These are phyloP conservation scores for Pseudomugil gertrudae DNA, from an alignment of 2,797 vertebrate species.

Conservation along the genomic window DNA sequence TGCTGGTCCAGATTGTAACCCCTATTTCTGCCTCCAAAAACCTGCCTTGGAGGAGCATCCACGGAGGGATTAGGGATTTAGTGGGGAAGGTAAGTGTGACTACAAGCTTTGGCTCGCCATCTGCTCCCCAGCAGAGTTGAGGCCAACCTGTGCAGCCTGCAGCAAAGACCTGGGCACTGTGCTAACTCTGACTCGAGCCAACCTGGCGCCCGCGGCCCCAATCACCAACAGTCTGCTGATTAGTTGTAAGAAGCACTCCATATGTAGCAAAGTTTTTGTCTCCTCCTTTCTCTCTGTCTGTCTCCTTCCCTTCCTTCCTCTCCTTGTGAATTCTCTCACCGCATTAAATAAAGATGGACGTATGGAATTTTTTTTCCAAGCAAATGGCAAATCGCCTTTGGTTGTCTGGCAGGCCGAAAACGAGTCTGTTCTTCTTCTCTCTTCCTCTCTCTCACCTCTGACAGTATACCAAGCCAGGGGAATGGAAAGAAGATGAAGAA, in stretches of 20 bases:
- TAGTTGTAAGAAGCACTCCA: slow-evolving; percentile 98
- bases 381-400: slow-evolving; percentile 47
- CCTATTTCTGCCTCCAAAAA: slow-evolving; percentile 99
- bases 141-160: slow-evolving; percentile 99
- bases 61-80: slow-evolving; percentile 99
- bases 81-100: slow-evolving; percentile 99
- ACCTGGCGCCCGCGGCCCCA: slow-evolving; percentile 90
- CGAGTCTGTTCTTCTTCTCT: slow-evolving; percentile 49
- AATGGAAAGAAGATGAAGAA: slow-evolving; percentile 48
- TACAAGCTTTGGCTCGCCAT: slow-evolving; percentile 99
- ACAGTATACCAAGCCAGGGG: slow-evolving; percentile 58
- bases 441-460: slow-evolving; percentile 66
- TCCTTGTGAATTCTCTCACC: slow-evolving; percentile 55
- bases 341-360: slow-evolving; percentile 78
- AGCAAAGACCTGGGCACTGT: slow-evolving; percentile 99
- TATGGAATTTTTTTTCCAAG: slow-evolving; percentile 46
- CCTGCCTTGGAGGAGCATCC: slow-evolving; percentile 99
- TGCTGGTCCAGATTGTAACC: slow-evolving; percentile 99
- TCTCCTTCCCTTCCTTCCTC: slow-evolving; percentile 66
- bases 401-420: slow-evolving; percentile 60
- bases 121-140: slow-evolving; percentile 99
- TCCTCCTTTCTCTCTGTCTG: slow-evolving; percentile 30
- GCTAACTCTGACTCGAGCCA: slow-evolving; percentile 93
- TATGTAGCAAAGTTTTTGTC: slow-evolving; percentile 95
- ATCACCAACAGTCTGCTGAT: slow-evolving; percentile 99